Evolutionary conservation across 2,888 invertebrate species (phyloP).

Genomic region (Lithophane leautieri): DNA sequence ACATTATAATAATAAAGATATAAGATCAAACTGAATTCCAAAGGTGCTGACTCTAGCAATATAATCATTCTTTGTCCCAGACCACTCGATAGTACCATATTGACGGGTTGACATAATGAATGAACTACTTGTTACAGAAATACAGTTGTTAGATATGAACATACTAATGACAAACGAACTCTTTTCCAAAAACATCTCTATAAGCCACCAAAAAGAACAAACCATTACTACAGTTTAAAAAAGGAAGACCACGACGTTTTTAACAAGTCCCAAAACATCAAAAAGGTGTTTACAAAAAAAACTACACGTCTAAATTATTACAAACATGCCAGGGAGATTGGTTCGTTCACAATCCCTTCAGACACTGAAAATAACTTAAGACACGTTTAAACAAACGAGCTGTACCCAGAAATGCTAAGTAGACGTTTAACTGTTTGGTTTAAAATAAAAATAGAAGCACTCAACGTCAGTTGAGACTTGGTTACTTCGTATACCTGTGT

Average conservation of each 20-base stretch:
- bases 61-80: background rate
- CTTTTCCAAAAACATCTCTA: constrained; percentile 43
- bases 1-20: background rate
- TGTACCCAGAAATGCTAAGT: constrained; percentile 83
- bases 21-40: background rate
- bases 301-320: constrained; percentile 60
- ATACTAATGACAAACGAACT: constrained; percentile 45
- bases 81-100: background rate
- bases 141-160: constrained; percentile 37
- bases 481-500: constrained; percentile 54
- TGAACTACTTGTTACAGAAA: constrained; percentile 19
- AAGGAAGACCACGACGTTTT: constrained; percentile 38
- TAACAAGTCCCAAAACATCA: constrained; percentile 62
- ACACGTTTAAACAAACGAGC: constrained; percentile 69
- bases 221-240: constrained; percentile 41
- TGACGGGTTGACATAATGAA: constrained; percentile 18
- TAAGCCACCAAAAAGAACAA: constrained; percentile 38
- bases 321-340: constrained; percentile 65
- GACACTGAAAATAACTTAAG: constrained; percentile 84
- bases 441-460: constrained; percentile 85
- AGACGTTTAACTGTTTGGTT: constrained; percentile 82
- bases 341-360: constrained; percentile 72
- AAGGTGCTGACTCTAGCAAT: background rate
- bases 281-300: constrained; percentile 62
- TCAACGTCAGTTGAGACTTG: constrained; percentile 66